Percentiles rank a stretch among this genome's conserved stretches.
Evolutionary conservation across 2,797 vertebrate species (phyloP).

Genomic region (Rhinatrema bivittatum): DNA sequence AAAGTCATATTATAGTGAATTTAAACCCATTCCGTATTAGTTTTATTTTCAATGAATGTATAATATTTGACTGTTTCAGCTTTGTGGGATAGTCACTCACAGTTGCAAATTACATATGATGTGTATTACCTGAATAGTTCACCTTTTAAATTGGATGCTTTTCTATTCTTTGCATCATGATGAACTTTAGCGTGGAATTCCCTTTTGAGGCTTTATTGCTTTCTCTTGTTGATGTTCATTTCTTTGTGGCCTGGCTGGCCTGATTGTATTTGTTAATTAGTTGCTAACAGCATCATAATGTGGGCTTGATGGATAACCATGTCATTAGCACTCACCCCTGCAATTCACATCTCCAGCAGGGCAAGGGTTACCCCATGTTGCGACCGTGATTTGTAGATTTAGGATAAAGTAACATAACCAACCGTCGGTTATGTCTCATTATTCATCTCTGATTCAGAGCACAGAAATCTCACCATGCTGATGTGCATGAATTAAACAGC

Average conservation of each 20-base stretch:
- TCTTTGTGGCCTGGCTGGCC: slow-evolving; percentile 50
- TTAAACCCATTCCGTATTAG: no score
- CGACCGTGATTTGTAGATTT: slow-evolving; percentile 33
- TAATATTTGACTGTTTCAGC: no score
- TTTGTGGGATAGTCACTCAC: no score
- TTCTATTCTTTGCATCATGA: slow-evolving; percentile 17
- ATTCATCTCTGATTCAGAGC: slow-evolving; percentile 23
- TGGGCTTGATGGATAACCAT: slow-evolving; percentile 57
- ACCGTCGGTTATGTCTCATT: neutral
- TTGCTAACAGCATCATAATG: slow-evolving; percentile 66
- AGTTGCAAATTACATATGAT: slow-evolving; percentile 1
- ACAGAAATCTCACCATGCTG: slow-evolving; percentile 22
- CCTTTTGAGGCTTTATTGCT: slow-evolving; percentile 31
- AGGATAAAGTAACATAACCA: no score
- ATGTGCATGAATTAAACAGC: no score
- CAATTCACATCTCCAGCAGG: slow-evolving; percentile 41
- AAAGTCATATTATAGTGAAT: no score
- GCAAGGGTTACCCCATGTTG: slow-evolving; percentile 33
- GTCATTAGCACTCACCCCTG: slow-evolving; percentile 52
- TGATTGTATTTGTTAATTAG: slow-evolving; percentile 69
- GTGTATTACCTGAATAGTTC: slow-evolving; percentile 23
- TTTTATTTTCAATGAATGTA: no score
- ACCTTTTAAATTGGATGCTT: slow-evolving; percentile 2
- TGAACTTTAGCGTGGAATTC: slow-evolving; percentile 28
- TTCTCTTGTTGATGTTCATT: slow-evolving; percentile 38